Base-by-base conservation (phyloP, 2,113 vertebrate genomes). In the Chunga burmeisteri region DNA sequence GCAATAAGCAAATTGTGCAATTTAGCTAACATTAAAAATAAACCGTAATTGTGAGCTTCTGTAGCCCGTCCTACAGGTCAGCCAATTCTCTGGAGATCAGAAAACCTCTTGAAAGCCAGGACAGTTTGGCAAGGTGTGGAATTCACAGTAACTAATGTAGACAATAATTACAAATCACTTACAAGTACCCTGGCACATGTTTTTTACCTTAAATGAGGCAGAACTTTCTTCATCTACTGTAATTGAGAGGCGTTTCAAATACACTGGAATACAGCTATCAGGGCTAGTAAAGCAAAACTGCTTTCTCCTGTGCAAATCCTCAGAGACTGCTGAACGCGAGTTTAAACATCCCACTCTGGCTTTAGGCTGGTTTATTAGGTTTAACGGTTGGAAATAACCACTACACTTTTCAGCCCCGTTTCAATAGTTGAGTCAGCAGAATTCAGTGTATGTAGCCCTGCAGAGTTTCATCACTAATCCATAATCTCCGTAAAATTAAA, bases 381-480 rank as follows among this genome's bases (percentile, higher is more conserved):
- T 93, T 94, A 94, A 72, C 63, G 47, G 52, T 52, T 89, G 44
- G 30, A 94, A 94, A 94, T 36, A 94, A 84, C 61, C 83, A 84
- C 36, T 27, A 16, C 47, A 67, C 65, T 89, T 93, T 81, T 87
- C 61, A 95, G 55, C 2, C 52, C 67, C 5, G 67, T 86, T 92
- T 95, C 77, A 93, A 30, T 13, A 86, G 55, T 34, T 84, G 52
- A 89, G n/a, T 16, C 61, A 89, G 56, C 26, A 93, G 47, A 91
- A 94, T 29, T 84, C 40, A 30, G 15, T 5, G 32, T 25, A 74
- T 77, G 90, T 86, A 91, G 50, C 61, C 79, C 65, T 56, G 38
- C 47, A 63, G 67, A 75, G 59, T 94, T 91, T 66, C 79, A 71
- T 66, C 70, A 53, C 47, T 93, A 84, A 94, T 70, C 67, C 58